Conservation (phyloP, 2,113 vertebrate species). For the Noctilio leporinus region DNA sequence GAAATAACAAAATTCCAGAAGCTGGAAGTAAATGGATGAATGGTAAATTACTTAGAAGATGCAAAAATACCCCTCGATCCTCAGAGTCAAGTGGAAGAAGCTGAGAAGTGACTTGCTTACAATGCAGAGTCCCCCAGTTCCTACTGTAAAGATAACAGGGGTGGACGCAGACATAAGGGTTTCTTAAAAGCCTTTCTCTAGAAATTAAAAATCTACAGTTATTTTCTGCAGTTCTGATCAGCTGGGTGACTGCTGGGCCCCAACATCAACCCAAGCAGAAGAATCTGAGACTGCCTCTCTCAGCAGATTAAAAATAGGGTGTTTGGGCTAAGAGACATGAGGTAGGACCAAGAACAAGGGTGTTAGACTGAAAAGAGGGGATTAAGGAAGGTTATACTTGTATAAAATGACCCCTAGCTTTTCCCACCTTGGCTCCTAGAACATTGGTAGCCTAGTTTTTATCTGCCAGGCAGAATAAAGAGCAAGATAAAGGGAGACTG, state of each 20-base stretch:
- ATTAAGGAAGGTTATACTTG: background rate
- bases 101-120: background rate
- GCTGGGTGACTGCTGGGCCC: background rate
- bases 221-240: background rate
- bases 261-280: background rate
- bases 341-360: background rate
- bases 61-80: background rate
- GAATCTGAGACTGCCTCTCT: background rate
- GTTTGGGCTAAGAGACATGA: background rate
- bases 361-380: background rate
- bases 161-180: background rate
- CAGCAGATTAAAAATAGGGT: background rate
- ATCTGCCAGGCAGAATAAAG: background rate
- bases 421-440: background rate
- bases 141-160: background rate
- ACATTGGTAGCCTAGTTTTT: background rate
- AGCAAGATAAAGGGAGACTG: background rate
- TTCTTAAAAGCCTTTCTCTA: background rate
- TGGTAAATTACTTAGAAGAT: background rate
- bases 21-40: background rate
- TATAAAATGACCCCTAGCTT: background rate
- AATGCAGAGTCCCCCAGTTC: background rate
- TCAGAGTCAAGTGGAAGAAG: background rate
- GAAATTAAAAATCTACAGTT: background rate
- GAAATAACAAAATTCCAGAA: background rate